Base-by-base conservation (phyloP, 1,140 invertebrate species). In the Trichoplusia ni region DNA sequence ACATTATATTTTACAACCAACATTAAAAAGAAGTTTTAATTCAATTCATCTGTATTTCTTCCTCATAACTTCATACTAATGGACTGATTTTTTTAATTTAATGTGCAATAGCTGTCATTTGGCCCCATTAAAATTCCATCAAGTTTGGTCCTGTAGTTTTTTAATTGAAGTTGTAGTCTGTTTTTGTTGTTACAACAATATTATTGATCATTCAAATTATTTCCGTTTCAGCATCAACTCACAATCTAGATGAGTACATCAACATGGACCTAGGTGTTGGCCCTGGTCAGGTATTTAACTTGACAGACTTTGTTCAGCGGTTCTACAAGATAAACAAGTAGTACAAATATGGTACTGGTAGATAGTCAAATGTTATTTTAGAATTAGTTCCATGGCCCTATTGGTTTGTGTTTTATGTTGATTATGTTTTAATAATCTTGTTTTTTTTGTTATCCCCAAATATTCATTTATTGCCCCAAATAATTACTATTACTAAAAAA, bases 211-310 rank as follows among this genome's bases (percentile, higher is more conserved):
- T n/a, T n/a, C n/a, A n/a, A n/a, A n/a, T 35, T 27, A 11, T 23
- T 0, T 58, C 18, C 0, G 74, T 92, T 79, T 91, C 80, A 95
- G 95, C 90, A 6, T 93, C 92, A 81, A 92, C 93, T 69, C 95
- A 97, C 80, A 97, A 97, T 91, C 91, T 98, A 82, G 95, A 97
- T 75, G 94, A 95, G 49, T 97, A 96, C 83, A 97, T 97, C 65
- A 95, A 95, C 83, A 97, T 97, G 96, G 94, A 96, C 65, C 84
- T 92, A 23, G 93, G 91, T 13, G 92, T 93, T 71, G 95, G 95
- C 42, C 93, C 94, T 13, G 96, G 96, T 1, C 92, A 94, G 73
- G 94, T 97, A 1, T 93, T 95, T 80, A 95, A 93, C 82, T 91
- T 97, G 42, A 95, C 95, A 68, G 94, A 97, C 81, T 94, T 97